A percentile compares a stretch with the other conserved stretches of the same genome.
phyloP scores from a whole-genome alignment of 2,888 invertebrate species.

The Chalcosyrphus nemorum region DNA sequence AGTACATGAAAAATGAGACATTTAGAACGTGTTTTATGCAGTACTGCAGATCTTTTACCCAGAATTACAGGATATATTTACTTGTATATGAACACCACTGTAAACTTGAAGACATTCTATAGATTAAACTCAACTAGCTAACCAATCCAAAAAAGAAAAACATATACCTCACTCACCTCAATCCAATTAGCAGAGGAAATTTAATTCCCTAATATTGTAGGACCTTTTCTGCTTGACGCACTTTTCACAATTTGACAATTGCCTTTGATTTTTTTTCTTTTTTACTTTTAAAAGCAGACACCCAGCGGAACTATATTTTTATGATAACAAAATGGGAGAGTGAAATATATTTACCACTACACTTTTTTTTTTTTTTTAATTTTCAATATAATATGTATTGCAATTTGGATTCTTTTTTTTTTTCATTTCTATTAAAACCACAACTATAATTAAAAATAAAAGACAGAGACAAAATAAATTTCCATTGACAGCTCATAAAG shows the following conservation, averaged over 20 bases:
- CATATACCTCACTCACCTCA: conserved; percentile 17
- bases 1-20: too few relatives aligned
- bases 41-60: too few relatives aligned
- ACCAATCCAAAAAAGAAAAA: background rate
- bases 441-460: background rate
- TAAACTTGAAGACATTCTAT: too few relatives aligned
- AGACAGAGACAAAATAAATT: background rate
- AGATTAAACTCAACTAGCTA: too few relatives aligned
- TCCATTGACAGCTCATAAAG: background rate
- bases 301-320: background rate
- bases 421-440: background rate
- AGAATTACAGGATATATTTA: too few relatives aligned
- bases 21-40: too few relatives aligned
- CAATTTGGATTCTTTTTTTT: background rate
- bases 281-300: background rate
- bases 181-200: background rate
- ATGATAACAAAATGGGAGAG: background rate
- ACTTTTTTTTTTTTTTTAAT: background rate
- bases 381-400: background rate
- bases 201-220: conserved; percentile 5
- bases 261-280: background rate
- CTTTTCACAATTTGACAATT: background rate
- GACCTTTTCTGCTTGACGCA: background rate
- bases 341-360: background rate
- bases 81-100: too few relatives aligned